Conservation (phyloP, 2,888 invertebrate genomes). For the Heliconius cydno region DNA sequence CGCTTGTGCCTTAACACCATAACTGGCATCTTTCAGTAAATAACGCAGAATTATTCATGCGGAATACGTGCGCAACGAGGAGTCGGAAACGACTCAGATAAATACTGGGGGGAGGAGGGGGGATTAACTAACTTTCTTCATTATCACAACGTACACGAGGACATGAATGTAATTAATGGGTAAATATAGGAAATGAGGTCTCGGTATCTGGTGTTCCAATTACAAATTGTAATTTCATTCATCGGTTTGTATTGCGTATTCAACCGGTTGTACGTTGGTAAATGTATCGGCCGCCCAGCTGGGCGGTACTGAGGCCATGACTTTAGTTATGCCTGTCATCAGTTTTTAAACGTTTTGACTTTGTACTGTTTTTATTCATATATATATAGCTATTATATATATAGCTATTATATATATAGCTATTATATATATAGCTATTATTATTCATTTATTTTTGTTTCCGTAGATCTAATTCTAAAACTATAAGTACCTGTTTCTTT, state of each 20-base stretch:
- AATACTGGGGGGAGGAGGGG: constrained; percentile 37
- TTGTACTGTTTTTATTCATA: neutral
- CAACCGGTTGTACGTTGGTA: constrained; percentile 19
- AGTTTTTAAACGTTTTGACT: neutral
- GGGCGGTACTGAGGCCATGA: constrained; percentile 12
- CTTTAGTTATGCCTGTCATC: neutral
- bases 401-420: constrained; percentile 36
- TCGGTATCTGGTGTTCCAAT: constrained; percentile 36
- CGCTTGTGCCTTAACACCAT: too few species aligned
- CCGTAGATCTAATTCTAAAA: too few species aligned
- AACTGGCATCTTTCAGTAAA: constrained; percentile 41
- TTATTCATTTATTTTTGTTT: neutral
- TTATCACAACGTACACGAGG: constrained; percentile 38
- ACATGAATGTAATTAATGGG: constrained; percentile 44
- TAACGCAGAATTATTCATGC: constrained; percentile 60
- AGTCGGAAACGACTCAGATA: constrained; percentile 51
- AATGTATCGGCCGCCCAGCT: constrained; percentile 23
- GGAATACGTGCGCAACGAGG: constrained; percentile 47
- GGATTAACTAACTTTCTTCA: constrained; percentile 42
- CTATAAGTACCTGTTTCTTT: too few species aligned
- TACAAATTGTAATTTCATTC: constrained; percentile 39
- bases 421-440: neutral
- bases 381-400: constrained; percentile 34
- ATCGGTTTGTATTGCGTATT: constrained; percentile 29
- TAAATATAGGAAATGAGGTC: constrained; percentile 41